Conservation (phyloP, 2,888 invertebrate species). For the Caenorhabditis wallacei region DNA sequence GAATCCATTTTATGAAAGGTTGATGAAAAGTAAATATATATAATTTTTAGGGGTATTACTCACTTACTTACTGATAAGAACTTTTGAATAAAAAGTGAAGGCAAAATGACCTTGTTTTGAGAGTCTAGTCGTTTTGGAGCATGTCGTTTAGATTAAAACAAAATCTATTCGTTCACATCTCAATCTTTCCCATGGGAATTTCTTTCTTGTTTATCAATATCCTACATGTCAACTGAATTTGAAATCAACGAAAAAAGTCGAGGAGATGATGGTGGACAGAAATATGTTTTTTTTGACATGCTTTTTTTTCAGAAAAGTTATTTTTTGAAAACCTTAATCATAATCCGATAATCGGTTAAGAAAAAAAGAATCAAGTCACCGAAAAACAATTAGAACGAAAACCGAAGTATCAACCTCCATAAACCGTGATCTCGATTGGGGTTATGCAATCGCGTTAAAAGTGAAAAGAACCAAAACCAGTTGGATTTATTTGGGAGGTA, state of each 20-base stretch:
- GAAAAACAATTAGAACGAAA: slow-evolving; percentile 6
- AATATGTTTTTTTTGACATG: slow-evolving; percentile 12
- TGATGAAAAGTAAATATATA: slow-evolving; percentile 9
- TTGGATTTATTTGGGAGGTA: slow-evolving; percentile 38
- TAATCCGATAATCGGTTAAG: neutral
- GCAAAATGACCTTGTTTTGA: slow-evolving; percentile 9
- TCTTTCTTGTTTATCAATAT: slow-evolving; percentile 49
- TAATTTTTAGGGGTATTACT: slow-evolving; percentile 10
- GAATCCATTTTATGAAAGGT: neutral
- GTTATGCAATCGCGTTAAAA: slow-evolving; percentile 47
- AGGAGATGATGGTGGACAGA: neutral
- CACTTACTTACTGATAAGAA: slow-evolving; percentile 36
- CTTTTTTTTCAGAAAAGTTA: no score
- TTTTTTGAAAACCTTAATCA: no score
- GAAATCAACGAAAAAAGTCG: slow-evolving; percentile 34
- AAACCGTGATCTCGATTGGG: slow-evolving; percentile 26
- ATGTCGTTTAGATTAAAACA: slow-evolving; percentile 21
- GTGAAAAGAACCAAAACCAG: slow-evolving; percentile 38
- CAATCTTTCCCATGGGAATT: slow-evolving; percentile 49
- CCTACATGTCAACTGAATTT: slow-evolving; percentile 57
- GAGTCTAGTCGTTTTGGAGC: neutral
- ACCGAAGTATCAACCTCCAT: neutral
- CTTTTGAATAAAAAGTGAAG: neutral
- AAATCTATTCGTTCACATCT: slow-evolving; percentile 37
- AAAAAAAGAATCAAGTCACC: no score